These are phyloP conservation scores for Cyphomyrmex costatus DNA, from an alignment of 1,140 invertebrate genomes.

Conservation along the genomic window DNA sequence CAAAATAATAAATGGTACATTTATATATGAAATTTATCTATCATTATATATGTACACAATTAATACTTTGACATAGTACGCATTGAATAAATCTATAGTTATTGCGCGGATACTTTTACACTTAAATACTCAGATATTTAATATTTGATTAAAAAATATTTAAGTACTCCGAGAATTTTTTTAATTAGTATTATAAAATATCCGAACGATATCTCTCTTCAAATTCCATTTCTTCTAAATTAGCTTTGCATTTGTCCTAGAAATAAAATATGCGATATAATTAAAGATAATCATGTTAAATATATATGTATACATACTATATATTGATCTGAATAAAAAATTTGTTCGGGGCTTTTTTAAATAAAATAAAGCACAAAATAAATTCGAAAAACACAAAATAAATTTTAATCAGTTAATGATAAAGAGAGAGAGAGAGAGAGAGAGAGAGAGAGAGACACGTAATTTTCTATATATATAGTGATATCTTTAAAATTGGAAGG, in stretches of 20 bases:
- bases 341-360: too few relatives aligned
- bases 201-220: neutral
- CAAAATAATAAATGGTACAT: neutral
- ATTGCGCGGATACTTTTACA: neutral
- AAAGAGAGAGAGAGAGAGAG: too few relatives aligned
- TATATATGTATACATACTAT: neutral
- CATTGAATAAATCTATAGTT: neutral
- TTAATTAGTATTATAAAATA: neutral
- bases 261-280: conserved; percentile 24
- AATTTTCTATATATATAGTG: too few relatives aligned
- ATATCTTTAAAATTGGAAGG: too few relatives aligned
- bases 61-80: neutral
- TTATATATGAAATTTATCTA: conserved; percentile 17
- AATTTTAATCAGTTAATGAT: too few relatives aligned
- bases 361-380: too few relatives aligned
- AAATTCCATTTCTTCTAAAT: neutral
- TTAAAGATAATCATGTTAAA: conserved; percentile 8
- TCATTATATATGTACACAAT: conserved; percentile 25
- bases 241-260: neutral
- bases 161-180: neutral
- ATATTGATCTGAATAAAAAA: too few relatives aligned
- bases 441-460: too few relatives aligned
- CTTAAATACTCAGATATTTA: neutral
- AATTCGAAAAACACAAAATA: too few relatives aligned
- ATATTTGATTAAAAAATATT: neutral